phyloP scores from a whole-genome alignment of 37 sponge, comb jelly and placozoan genomes.

The Petrosia ficiformis region DNA sequence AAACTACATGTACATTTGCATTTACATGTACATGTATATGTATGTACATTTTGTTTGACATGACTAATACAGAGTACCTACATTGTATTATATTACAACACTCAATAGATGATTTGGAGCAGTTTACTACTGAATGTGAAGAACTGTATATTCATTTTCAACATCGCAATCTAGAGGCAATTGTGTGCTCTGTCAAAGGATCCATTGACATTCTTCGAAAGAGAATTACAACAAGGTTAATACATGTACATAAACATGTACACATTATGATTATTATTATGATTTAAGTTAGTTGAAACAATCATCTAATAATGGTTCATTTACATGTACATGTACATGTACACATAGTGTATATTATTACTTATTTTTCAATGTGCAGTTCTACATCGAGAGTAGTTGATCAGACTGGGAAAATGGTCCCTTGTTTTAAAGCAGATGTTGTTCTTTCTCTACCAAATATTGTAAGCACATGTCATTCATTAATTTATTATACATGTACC shows the following conservation, averaged over 20 bases:
- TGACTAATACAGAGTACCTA: neutral
- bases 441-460: constrained; percentile 86
- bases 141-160: constrained; percentile 67
- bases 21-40: too few species aligned
- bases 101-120: constrained; percentile 50
- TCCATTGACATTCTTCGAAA: constrained; percentile 62
- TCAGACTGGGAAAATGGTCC: constrained; percentile 10
- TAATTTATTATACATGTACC: neutral
- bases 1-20: too few species aligned
- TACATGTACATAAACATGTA: too few species aligned
- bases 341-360: too few species aligned
- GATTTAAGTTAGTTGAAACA: too few species aligned
- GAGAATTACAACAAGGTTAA: constrained; percentile 54
- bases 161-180: constrained; percentile 78
- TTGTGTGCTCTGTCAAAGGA: constrained; percentile 46
- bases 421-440: constrained; percentile 75
- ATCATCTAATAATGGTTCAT: too few species aligned
- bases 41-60: neutral
- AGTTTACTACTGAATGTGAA: constrained; percentile 72
- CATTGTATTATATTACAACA: neutral
- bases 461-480: constrained; percentile 4
- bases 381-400: constrained; percentile 20
- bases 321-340: too few species aligned
- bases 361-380: too few species aligned
- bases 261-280: too few species aligned